These are phyloP conservation scores for Falco novaeseelandiae DNA, from an alignment of 2,797 vertebrate species.

Conservation along the genomic window DNA sequence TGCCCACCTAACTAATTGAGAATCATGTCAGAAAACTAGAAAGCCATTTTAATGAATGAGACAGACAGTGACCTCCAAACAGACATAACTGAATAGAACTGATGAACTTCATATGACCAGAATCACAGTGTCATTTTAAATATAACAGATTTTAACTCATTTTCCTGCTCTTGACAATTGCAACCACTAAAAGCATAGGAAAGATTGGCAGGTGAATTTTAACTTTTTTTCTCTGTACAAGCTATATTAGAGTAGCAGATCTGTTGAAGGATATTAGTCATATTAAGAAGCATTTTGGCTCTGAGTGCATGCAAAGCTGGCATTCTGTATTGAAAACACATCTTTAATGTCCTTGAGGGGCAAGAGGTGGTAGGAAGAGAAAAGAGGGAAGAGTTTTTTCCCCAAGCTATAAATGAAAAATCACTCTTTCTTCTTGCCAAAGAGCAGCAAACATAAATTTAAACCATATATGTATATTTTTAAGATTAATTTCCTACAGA, in stretches of 20 bases:
- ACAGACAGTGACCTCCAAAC: constrained; percentile 38
- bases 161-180: background rate
- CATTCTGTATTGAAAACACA: background rate
- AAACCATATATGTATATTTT: background rate
- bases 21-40: constrained; percentile 52
- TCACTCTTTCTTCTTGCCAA: background rate
- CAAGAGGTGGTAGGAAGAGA: background rate
- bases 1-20: constrained; percentile 59
- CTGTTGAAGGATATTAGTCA: background rate
- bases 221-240: background rate
- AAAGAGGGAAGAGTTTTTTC: background rate
- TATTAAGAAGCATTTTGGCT: background rate
- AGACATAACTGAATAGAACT: constrained; percentile 62
- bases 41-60: constrained; percentile 59
- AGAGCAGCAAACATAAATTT: background rate
- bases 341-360: background rate
- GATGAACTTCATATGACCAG: constrained; percentile 54
- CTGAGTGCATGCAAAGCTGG: background rate
- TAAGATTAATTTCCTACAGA: background rate
- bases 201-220: constrained; percentile 13
- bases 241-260: background rate
- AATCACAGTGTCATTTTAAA: constrained; percentile 65
- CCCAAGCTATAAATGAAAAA: background rate
- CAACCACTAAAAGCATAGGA: background rate
- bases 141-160: constrained; percentile 33